Base-by-base conservation (phyloP, 2,113 vertebrate species). In the Laterallus jamaicensis region DNA sequence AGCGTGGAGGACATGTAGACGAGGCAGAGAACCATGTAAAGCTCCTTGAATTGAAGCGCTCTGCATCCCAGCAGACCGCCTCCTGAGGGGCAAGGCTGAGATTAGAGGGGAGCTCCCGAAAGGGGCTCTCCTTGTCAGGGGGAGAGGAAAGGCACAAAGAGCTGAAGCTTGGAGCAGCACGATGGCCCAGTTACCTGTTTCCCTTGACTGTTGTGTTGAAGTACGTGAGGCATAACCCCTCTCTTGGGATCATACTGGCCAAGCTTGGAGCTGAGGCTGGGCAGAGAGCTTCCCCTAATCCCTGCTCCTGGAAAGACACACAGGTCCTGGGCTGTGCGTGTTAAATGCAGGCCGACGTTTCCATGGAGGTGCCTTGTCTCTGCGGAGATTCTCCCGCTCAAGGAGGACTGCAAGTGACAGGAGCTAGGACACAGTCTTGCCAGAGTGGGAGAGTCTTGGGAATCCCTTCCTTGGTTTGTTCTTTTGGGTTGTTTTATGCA, bases 1-100 rank as follows among this genome's bases (percentile, higher is more conserved):
- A 99, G 99, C 2, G 99, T 99, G 13, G 99, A 99, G 96, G 99
- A 99, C 95, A 99, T 99, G 99, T 99, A 95, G 87, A 6, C 1
- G 1, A 39, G 90, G 56, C 19, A 39, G 20, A 14, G 28, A 28
- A 19, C 18, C 3, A 0, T 0, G 21, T 35, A 4, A 14, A 40
- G 56, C 55, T 70, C 67, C 75, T 44, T 11, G 56, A 7, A 22
- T 12, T 3, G 44, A 19, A 3, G 5, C 39, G 0, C 12, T 42
- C 40, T 10, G 47, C 42, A 9, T 59, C 69, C n/a, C 58, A 1
- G 31, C 0, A 58, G 11, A 5, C 12, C 4, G 0, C 37, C 32
- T 12, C 2, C 44, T 0, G 0, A 11, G 39, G 25, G 50, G 44
- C 69, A 17, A 32, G 68, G 70, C 67, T 75, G 76, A 8, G 4